Base-by-base conservation (phyloP, 2,888 invertebrate species). In the Caenorhabditis sp. region DNA sequence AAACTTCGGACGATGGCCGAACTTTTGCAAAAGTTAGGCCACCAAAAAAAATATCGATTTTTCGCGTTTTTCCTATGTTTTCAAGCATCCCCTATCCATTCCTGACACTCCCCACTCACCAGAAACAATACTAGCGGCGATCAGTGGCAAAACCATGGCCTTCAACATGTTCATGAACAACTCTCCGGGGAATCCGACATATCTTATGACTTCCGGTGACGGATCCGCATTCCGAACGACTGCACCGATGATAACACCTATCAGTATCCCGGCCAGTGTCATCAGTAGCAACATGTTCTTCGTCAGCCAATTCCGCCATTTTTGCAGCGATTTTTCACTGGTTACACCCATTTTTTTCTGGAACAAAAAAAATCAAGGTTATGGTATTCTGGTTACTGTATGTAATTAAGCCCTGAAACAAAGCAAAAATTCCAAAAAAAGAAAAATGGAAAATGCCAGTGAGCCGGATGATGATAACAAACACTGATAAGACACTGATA, bases 131-230 rank as follows among this genome's bases (percentile, higher is more conserved):
- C 94, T 94, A 26, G 94, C 94, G 18, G 94, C 93, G 85, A 95
- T 94, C 70, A 95, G 93, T 1, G 95, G 95, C 35, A 95, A 92
- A 84, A 95, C 94, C 85, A 95, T 93, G 94, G 94, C 94, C 92
- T 95, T 95, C 67, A 95, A 92, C 92, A 94, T 93, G 79, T 94
- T 92, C 94, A 95, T 94, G 82, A 95, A 93, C 0, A 95, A 92
- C 85, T 95, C 94, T 87, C 95, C 95, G 0, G 95, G 95, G 89
- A 95, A 95, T 44, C 94, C 93, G 82, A 95, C 93, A 50, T 94
- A 92, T 51, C 76, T 82, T 8, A 87, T 87, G 6, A 84, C 82
- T 15, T 83, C 83, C 44, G 69, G 58, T 0, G 84, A 82, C 9
- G 82, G 85, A 2, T 86, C 67, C 2, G 80, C 56, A n/a, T 61